A percentile compares a stretch with the other conserved stretches of the same genome.
phyloP scores from a whole-genome alignment of 2,113 vertebrate genomes.

The Varanus salvator region DNA sequence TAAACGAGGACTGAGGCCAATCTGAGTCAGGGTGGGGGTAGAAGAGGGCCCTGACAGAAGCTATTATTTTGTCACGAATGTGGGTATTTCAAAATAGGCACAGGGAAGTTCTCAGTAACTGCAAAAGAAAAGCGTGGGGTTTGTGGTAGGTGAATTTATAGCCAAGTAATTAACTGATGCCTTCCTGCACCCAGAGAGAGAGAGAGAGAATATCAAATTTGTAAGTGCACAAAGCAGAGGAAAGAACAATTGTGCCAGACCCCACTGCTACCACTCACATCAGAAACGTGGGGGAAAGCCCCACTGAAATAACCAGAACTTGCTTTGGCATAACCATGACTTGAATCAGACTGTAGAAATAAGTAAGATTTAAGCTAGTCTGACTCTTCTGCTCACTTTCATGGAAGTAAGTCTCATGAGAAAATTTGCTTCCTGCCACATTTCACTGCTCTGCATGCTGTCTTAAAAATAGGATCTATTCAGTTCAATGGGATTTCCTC shows the following conservation, averaged over 20 bases:
- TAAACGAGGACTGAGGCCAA: background rate
- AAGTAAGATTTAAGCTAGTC: background rate
- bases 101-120: slow-evolving; percentile 34
- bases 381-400: background rate
- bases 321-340: background rate
- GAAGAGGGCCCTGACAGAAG: slow-evolving; percentile 36
- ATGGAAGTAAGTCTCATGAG: background rate
- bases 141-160: background rate
- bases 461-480: background rate
- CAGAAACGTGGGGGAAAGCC: background rate
- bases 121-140: background rate
- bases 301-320: background rate
- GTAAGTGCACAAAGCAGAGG: background rate
- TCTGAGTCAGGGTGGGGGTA: too few relatives aligned
- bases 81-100: slow-evolving; percentile 49
- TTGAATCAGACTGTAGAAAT: background rate
- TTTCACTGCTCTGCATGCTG: background rate
- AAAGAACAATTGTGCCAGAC: background rate
- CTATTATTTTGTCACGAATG: background rate
- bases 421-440: background rate
- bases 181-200: background rate
- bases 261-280: too few relatives aligned
- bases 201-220: background rate
- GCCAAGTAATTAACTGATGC: background rate
- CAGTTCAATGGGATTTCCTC: background rate